Percentiles rank a stretch among this genome's conserved stretches.
Evolutionary conservation across 2,797 vertebrate genomes (phyloP).

Genomic region (Coranthus polyacanthus): DNA sequence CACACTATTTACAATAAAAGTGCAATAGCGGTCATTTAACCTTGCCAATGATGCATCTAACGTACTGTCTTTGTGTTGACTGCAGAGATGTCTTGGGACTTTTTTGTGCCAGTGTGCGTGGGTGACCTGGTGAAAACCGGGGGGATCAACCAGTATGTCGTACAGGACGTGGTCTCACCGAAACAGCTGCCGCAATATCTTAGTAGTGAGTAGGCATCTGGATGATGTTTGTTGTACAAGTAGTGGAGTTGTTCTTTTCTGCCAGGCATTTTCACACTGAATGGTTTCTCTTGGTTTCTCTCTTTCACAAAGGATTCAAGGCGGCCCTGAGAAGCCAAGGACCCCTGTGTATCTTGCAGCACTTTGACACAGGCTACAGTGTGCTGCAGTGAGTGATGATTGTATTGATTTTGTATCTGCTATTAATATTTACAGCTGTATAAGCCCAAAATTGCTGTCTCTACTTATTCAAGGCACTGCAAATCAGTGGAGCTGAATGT

Average conservation of each 20-base stretch:
- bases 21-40: not conserved
- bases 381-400: conserved; percentile 90
- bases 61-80: not conserved
- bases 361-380: conserved; percentile 93
- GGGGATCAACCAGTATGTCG: conserved; percentile 90
- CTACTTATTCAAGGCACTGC: conserved; percentile 84
- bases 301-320: conserved; percentile 85
- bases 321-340: conserved; percentile 85
- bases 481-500: conserved; percentile 79
- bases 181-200: conserved; percentile 84
- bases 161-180: conserved; percentile 87
- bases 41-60: not conserved
- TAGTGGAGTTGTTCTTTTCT: not conserved
- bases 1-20: not conserved
- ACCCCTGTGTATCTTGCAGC: conserved; percentile 88
- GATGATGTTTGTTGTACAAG: not conserved
- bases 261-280: not conserved
- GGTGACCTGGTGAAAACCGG: conserved; percentile 89
- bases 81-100: conserved; percentile 88
- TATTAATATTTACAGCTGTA: not conserved
- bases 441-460: not conserved
- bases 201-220: conserved; percentile 80
- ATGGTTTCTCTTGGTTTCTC: not conserved
- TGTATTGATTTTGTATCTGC: no score
- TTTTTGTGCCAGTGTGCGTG: conserved; percentile 86